Evolutionary conservation across 2,113 vertebrate species (phyloP), one percentile per base, ranked within the genome.

Genomic region (Sporophila hypoxantha): DNA sequence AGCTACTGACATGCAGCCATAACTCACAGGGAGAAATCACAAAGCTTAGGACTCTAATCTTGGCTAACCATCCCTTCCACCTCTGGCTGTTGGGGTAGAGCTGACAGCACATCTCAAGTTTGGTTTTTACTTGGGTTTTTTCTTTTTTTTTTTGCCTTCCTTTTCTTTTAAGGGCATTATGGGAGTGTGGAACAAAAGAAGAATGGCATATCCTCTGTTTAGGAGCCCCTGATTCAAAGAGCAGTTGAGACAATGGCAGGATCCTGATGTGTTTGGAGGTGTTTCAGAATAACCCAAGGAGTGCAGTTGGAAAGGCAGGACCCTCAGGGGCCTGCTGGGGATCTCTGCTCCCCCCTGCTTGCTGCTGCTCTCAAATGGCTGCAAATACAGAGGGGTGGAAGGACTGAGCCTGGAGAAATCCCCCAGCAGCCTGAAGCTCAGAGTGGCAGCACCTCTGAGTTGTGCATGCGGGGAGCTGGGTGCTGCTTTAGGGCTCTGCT

Each of bases 131-230:
- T 42, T 55, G 18, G 6, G 0, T 0, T 5, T 14, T 29, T 30
- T n/a, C 16, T 27, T 0, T n/a, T 17, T 32, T 0, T 42, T 57
- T 66, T 32, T 34, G 25, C 7, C 17, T 59, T 46, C 19, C 19
- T 55, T 76, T 68, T 37, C 47, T 60, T 91, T 61, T 71, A 53
- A 84, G 79, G 76, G n/a, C 16, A 1, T 36, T 70, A 37, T 27
- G 53, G 61, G 76, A 81, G 37, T 2, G 10, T 27, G 37, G 69
- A 93, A 91, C 65, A 89, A 85, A 87, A 82, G 86, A 75, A 89
- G 65, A 92, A 87, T 85, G 78, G 55, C 57, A 36, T 7, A 64
- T 82, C 73, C 70, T 87, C 69, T 78, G 27, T 59, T 82, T 47
- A 55, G 68, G 18, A 84, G 59, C 27, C 37, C 27, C 47, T 25